A percentile compares a stretch with the other conserved stretches of the same genome.
phyloP scores from a whole-genome alignment of 1,140 invertebrate species.

The Drosophila sproati region DNA sequence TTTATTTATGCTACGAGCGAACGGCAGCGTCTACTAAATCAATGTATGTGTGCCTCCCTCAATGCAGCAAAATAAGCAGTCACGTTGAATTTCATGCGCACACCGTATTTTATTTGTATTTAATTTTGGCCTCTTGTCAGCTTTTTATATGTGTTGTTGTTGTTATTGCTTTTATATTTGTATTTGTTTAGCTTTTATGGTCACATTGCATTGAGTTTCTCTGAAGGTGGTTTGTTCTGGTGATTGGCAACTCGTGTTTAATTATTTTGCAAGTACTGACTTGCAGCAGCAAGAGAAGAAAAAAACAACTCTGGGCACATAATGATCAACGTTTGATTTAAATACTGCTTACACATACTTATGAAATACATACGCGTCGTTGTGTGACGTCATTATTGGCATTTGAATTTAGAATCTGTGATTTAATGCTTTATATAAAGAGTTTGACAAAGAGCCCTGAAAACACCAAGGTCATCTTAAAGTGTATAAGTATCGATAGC shows the following conservation, averaged over 20 bases:
- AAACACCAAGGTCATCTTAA: not conserved
- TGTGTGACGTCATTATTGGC: constrained; percentile 29
- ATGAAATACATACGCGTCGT: constrained; percentile 26
- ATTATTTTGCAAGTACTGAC: constrained; percentile 62
- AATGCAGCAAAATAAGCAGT: constrained; percentile 40
- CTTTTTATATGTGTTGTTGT: constrained; percentile 53
- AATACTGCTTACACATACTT: constrained; percentile 23
- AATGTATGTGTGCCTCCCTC: constrained; percentile 32
- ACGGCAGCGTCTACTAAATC: constrained; percentile 25
- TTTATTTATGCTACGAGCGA: constrained; percentile 71
- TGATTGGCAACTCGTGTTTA: constrained; percentile 52
- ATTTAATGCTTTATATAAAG: not conserved
- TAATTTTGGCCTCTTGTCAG: constrained; percentile 61
- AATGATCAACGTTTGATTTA: constrained; percentile 27
- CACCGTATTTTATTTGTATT: constrained; percentile 58
- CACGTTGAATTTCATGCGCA: constrained; percentile 58
- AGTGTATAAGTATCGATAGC: constrained; percentile 3
- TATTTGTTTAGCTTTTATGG: constrained; percentile 55
- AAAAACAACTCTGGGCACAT: not conserved
- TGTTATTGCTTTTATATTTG: constrained; percentile 13
- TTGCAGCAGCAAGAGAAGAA: not conserved
- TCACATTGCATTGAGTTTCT: constrained; percentile 59
- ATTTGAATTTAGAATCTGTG: constrained; percentile 2
- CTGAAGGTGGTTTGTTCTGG: constrained; percentile 43
- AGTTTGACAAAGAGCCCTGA: not conserved